Conservation (phyloP, 2,113 vertebrate species). For the Sturnus vulgaris region DNA sequence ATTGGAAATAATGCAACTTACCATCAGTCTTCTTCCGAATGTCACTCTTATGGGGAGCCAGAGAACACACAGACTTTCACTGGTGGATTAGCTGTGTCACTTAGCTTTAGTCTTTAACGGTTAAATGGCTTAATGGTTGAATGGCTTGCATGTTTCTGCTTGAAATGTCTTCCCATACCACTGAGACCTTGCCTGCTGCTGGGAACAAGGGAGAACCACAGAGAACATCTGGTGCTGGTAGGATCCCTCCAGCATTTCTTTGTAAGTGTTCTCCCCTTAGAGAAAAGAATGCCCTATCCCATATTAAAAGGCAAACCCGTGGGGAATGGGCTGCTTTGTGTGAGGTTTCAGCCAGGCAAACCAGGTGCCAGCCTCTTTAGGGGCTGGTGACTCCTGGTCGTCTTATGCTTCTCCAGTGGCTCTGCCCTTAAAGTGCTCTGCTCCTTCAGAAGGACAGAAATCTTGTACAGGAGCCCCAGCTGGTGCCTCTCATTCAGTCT, state of each 20-base stretch:
- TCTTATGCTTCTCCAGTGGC: background rate
- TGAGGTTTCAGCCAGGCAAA: background rate
- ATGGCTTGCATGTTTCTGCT: background rate
- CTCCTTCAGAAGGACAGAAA: background rate
- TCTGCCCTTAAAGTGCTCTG: background rate
- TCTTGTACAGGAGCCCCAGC: background rate
- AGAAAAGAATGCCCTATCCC: background rate
- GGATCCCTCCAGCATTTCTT: background rate
- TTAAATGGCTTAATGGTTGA: background rate
- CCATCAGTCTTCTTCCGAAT: background rate
- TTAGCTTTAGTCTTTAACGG: background rate
- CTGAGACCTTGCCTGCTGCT: background rate
- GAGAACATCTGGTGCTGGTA: background rate
- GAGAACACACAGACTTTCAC: background rate
- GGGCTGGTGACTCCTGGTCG: background rate
- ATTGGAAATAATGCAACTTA: background rate
- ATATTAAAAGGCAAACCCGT: background rate
- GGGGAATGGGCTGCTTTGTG: background rate
- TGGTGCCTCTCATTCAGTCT: background rate
- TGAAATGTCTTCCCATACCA: background rate
- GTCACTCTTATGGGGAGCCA: background rate
- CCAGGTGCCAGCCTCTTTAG: background rate
- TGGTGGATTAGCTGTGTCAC: background rate
- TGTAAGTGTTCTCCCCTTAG: background rate
- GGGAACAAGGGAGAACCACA: background rate